A percentile compares a stretch with the other conserved stretches of the same genome.
These are phyloP conservation scores for Pelobates fuscus DNA, from an alignment of 2,113 vertebrate genomes.

Conservation along the genomic window DNA sequence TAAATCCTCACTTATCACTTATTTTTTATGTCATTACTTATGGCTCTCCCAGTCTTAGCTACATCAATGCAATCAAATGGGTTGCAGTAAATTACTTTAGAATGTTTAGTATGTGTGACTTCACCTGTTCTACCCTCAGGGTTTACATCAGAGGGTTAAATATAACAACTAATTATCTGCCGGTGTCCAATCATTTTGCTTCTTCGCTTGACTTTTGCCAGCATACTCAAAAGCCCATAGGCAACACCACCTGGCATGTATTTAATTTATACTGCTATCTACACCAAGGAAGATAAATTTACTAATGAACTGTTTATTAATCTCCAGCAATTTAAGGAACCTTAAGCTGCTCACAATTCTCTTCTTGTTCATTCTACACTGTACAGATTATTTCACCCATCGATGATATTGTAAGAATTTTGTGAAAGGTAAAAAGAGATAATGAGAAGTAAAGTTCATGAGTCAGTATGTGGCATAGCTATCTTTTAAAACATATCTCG, in stretches of 20 bases:
- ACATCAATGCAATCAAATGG: no score
- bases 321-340: neutral
- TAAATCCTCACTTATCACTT: no score
- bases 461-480: neutral
- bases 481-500: no score
- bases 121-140: no score
- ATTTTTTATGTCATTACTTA: no score
- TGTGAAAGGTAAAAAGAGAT: neutral
- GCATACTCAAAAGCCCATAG: constrained; percentile 19
- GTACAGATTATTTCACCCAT: constrained; percentile 13
- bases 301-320: constrained; percentile 35
- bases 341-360: neutral
- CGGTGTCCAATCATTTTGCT: constrained; percentile 12
- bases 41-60: no score
- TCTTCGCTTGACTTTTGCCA: constrained; percentile 23
- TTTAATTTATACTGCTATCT: constrained; percentile 16
- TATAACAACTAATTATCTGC: constrained; percentile 20
- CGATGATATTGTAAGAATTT: neutral
- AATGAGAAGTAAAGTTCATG: neutral
- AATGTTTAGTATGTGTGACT: no score
- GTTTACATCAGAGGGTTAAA: neutral
- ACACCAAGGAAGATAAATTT: neutral
- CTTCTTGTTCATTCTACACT: neutral
- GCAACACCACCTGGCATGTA: constrained; percentile 18
- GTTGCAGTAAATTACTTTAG: no score